Conservation (phyloP, 2,888 invertebrate genomes). For the Imbricaverruca yamaguchii region DNA sequence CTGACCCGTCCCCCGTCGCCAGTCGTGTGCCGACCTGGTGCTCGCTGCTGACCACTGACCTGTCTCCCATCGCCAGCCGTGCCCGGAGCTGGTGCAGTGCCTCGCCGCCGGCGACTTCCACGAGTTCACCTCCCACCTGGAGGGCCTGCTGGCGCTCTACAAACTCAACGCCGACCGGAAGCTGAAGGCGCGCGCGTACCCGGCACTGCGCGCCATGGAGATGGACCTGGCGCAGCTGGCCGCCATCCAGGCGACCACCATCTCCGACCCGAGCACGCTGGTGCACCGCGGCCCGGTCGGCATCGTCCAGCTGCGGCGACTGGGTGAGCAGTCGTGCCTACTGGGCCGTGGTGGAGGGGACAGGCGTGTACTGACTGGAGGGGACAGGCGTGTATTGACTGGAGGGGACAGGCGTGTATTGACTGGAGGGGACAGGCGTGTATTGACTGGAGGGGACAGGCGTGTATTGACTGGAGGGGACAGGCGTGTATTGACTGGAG, state of each 20-base stretch:
- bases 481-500: too few species aligned
- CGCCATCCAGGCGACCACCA: background rate
- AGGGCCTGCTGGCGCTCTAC: conserved; percentile 81
- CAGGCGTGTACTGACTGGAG: too few species aligned
- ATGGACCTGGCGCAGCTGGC: conserved; percentile 57
- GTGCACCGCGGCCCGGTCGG: conserved; percentile 48
- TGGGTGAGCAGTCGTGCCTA: background rate
- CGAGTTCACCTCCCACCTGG: conserved; percentile 86
- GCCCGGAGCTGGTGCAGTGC: conserved; percentile 77
- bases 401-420: too few species aligned
- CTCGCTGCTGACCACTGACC: too few species aligned
- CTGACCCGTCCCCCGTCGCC: too few species aligned
- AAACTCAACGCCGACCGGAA: conserved; percentile 91
- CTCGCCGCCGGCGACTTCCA: conserved; percentile 77
- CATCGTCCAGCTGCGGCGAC: background rate
- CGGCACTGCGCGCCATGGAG: conserved; percentile 84
- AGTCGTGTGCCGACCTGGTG: too few species aligned
- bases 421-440: too few species aligned
- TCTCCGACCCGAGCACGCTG: conserved; percentile 48
- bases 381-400: too few species aligned
- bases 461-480: too few species aligned
- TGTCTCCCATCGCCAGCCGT: conserved; percentile 54
- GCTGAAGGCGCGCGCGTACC: conserved; percentile 86
- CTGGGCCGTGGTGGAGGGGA: too few species aligned
- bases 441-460: too few species aligned